Percentiles rank a stretch among this genome's conserved stretches.
phyloP scores from a whole-genome alignment of 2,797 vertebrate genomes.

The Macroramphosus scolopax region DNA sequence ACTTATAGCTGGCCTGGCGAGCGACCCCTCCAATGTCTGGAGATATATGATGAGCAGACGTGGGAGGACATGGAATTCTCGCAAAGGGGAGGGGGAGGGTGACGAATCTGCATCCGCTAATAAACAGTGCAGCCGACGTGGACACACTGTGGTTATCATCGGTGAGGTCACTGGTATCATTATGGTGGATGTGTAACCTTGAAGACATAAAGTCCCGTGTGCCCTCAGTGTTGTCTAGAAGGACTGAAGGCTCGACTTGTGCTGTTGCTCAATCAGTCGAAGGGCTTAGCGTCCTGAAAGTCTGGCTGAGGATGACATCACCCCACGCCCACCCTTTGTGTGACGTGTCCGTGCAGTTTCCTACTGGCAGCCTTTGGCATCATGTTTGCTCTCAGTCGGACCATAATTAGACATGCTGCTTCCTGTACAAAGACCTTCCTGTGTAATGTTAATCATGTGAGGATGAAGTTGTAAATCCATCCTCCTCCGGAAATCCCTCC shows the following conservation, averaged over 20 bases:
- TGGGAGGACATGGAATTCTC: slow-evolving; percentile 69
- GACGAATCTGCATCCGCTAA: slow-evolving; percentile 66
- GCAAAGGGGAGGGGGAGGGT: slow-evolving; percentile 23
- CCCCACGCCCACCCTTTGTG: slow-evolving; percentile 78
- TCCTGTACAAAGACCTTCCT: slow-evolving; percentile 81
- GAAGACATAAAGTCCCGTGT: slow-evolving; percentile 38
- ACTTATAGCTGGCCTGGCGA: slow-evolving; percentile 62
- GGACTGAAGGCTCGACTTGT: slow-evolving; percentile 79
- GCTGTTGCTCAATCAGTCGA: slow-evolving; percentile 80
- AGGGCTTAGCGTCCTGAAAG: slow-evolving; percentile 72
- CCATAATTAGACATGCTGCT: slow-evolving; percentile 78
- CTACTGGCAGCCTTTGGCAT: slow-evolving; percentile 70
- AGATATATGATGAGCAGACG: slow-evolving; percentile 65
- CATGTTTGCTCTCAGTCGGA: slow-evolving; percentile 76
- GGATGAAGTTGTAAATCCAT: slow-evolving; percentile 78
- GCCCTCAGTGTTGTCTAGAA: slow-evolving; percentile 9
- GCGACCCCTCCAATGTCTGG: slow-evolving; percentile 62
- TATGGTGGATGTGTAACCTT: slow-evolving; percentile 45
- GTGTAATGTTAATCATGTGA: slow-evolving; percentile 81
- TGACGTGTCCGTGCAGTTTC: slow-evolving; percentile 65
- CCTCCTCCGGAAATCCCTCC: slow-evolving; percentile 74
- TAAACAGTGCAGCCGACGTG: slow-evolving; percentile 38
- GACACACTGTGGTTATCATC: slow-evolving; percentile 50
- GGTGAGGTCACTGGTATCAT: slow-evolving; percentile 55
- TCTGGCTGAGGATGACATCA: slow-evolving; percentile 81